Evolutionary conservation across 2,797 vertebrate genomes (phyloP).

Genomic region (Spheniscus humboldti): DNA sequence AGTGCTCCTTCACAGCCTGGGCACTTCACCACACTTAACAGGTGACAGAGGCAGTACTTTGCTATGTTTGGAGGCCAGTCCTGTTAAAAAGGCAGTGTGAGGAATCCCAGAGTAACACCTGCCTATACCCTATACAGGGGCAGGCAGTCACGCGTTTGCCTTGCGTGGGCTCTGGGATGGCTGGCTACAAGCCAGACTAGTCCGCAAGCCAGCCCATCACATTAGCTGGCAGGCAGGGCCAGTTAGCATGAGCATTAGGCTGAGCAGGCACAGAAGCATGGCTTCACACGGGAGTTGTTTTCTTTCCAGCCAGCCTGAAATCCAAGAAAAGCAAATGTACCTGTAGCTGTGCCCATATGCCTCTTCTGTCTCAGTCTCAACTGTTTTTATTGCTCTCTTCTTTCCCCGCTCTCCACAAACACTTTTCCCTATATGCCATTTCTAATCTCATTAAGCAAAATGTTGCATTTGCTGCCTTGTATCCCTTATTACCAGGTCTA

Average conservation of each 20-base stretch:
- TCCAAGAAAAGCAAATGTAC: not conserved
- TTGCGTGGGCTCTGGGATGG: not conserved
- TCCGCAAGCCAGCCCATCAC: not conserved
- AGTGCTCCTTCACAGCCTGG: not conserved
- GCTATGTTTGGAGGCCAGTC: not conserved
- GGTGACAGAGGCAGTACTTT: not conserved
- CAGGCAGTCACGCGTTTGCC: rapidly evolving
- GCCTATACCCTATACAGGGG: not conserved
- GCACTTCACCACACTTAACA: not conserved
- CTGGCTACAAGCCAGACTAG: not conserved
- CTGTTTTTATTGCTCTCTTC: not conserved
- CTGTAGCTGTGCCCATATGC: not conserved
- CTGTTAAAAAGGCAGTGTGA: not conserved
- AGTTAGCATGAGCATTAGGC: not conserved
- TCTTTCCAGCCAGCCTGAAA: not conserved
- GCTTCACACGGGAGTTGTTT: not conserved
- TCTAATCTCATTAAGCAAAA: not conserved
- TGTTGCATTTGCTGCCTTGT: not conserved
- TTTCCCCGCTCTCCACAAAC: not conserved
- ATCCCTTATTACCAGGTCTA: not conserved
- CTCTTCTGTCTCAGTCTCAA: not conserved
- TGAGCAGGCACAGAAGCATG: not conserved
- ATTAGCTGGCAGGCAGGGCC: not conserved
- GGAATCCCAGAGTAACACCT: not conserved
- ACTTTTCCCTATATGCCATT: not conserved